Base-by-base conservation (phyloP, 2,888 invertebrate species). In the Cheilosia impressa region DNA sequence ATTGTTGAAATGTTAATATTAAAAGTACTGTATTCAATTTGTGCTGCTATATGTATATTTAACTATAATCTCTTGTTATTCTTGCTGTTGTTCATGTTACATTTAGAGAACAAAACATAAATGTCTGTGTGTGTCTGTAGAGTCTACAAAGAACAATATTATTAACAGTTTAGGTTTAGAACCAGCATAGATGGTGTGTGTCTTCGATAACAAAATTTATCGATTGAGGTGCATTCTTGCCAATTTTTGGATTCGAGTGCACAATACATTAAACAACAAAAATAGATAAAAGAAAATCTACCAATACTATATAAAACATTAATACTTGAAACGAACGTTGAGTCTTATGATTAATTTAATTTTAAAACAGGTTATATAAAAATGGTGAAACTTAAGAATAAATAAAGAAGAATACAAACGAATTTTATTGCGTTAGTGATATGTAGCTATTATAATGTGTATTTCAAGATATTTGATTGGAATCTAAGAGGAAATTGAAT, bases 321-420 rank as follows among this genome's bases (percentile, higher is more conserved):
- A 55, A 62, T 55, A 81, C 81, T 77, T 78, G 81, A 87, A 87
- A 80, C 87, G 87, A 87, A 87, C 87, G 87, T 87, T 83, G 80
- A 87, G 77, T 87, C 87, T 87, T 87, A 87, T 87, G 87, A 87
- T 73, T 88, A 88, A 88, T 88, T 89, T 87, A 89, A 88, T 69
- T 87, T 63, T 87, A 89, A 88, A 87, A 79, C 88, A 89, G 87
- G 87, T 88, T 87, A 87, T 87, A 87, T 88, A 79, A 82, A 81
- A 83, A 88, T 50, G n/a, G 27, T 60, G 38, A 38, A 38, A 13
- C 13, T 38, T 53, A 55, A 77, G 63, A 27, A 41, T 50, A 62
- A 68, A 80, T 66, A 62, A 62, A 43, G 62, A 66, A 41, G 43
- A 65, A 57, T 58, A 78, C 76, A 76, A 85, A 85, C 85, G 85